Evolutionary conservation across 2,797 vertebrate species (phyloP).

Genomic region (Crocodylus rhombifer): DNA sequence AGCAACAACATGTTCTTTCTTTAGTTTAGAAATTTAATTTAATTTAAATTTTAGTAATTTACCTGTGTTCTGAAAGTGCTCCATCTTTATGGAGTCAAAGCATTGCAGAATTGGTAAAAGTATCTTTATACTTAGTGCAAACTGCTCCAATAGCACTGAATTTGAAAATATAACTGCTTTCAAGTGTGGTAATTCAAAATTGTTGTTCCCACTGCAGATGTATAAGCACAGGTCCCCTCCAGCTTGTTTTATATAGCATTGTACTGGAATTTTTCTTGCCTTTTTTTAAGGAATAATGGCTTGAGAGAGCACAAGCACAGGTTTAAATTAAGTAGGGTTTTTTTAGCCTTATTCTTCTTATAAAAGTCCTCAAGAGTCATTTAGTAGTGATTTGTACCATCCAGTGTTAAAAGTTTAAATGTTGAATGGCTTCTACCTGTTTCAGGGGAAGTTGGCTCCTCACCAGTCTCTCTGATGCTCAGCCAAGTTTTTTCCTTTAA

Average conservation of each 20-base stretch:
- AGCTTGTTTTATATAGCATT: too few relatives aligned
- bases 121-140: constrained; percentile 4
- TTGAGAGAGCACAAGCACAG: background rate
- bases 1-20: too few relatives aligned
- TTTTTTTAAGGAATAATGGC: background rate
- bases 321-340: background rate
- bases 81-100: background rate
- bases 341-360: background rate
- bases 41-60: too few relatives aligned
- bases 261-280: too few relatives aligned
- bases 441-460: too few relatives aligned
- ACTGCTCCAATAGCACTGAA: constrained; percentile 1
- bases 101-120: background rate
- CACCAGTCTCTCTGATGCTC: background rate
- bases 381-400: background rate
- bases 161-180: background rate
- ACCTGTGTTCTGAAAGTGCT: background rate
- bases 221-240: background rate
- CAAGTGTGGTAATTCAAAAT: constrained; percentile 19
- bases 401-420: background rate
- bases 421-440: background rate
- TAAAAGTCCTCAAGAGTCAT: background rate
- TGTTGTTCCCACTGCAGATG: constrained; percentile 45
- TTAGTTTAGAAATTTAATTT: too few relatives aligned
- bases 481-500: background rate